Conservation (phyloP, 2,888 invertebrate genomes). For the Polyommatus icarus region DNA sequence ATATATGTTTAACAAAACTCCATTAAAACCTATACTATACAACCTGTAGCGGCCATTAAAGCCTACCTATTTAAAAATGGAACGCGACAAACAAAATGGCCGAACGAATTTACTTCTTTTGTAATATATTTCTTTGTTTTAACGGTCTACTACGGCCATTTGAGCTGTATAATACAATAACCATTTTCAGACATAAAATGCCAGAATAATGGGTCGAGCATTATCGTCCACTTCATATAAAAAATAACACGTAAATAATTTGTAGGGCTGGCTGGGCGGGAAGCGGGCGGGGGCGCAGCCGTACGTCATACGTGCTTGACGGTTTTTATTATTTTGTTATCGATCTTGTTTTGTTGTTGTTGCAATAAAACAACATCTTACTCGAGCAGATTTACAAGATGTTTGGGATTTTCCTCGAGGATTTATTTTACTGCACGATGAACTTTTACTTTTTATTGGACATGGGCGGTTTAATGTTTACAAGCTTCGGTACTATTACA, state of each 20-base stretch:
- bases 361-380: conserved; percentile 18
- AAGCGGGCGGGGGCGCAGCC: background rate
- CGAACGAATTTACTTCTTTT: conserved; percentile 32
- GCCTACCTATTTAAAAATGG: conserved; percentile 18
- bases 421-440: conserved; percentile 13
- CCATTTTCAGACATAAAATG: conserved; percentile 34
- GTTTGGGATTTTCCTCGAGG: background rate
- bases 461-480: background rate
- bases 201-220: conserved; percentile 32
- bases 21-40: conserved; percentile 15
- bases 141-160: conserved; percentile 32
- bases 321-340: conserved; percentile 29
- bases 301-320: conserved; percentile 30
- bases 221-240: conserved; percentile 41
- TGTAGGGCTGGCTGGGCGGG: conserved; percentile 37
- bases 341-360: conserved; percentile 22
- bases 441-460: background rate
- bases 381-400: background rate
- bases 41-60: conserved; percentile 25
- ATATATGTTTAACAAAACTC: background rate
- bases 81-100: conserved; percentile 31
- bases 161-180: conserved; percentile 32
- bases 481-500: background rate
- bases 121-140: conserved; percentile 30
- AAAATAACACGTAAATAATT: conserved; percentile 51